These are phyloP conservation scores for Drosophila sucinea DNA, from an alignment of 1,140 invertebrate genomes.

Conservation along the genomic window DNA sequence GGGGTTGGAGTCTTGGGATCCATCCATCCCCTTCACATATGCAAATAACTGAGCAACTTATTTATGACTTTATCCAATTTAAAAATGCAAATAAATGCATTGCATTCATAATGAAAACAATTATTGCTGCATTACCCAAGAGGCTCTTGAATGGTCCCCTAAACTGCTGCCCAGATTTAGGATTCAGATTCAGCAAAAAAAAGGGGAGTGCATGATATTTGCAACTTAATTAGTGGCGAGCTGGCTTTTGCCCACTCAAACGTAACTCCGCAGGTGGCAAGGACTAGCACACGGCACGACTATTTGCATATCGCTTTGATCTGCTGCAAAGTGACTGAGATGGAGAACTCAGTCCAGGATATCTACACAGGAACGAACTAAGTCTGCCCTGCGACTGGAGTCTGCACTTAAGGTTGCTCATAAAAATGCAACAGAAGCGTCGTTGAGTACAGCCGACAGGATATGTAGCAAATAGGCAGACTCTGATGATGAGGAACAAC, in stretches of 20 bases:
- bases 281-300: slow-evolving; percentile 37
- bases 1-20: no score
- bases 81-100: slow-evolving; percentile 65
- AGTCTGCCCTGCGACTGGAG: neutral
- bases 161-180: slow-evolving; percentile 51
- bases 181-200: neutral
- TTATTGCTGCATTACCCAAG: slow-evolving; percentile 71
- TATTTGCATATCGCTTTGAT: slow-evolving; percentile 75
- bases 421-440: slow-evolving; percentile 53
- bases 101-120: slow-evolving; percentile 66
- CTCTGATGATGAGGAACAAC: neutral
- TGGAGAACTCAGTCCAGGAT: slow-evolving; percentile 2
- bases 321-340: slow-evolving; percentile 39
- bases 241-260: slow-evolving; percentile 32
- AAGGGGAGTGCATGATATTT: slow-evolving; percentile 44
- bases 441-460: neutral
- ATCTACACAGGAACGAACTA: no score
- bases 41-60: slow-evolving; percentile 58
- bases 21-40: slow-evolving; percentile 27
- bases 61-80: slow-evolving; percentile 42
- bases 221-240: slow-evolving; percentile 75
- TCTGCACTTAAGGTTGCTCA: slow-evolving; percentile 35
- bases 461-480: slow-evolving; percentile 3
- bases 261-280: slow-evolving; percentile 45
- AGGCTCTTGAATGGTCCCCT: slow-evolving; percentile 73